phyloP scores from a whole-genome alignment of 2,797 vertebrate species.

The Syngnathus acus region DNA sequence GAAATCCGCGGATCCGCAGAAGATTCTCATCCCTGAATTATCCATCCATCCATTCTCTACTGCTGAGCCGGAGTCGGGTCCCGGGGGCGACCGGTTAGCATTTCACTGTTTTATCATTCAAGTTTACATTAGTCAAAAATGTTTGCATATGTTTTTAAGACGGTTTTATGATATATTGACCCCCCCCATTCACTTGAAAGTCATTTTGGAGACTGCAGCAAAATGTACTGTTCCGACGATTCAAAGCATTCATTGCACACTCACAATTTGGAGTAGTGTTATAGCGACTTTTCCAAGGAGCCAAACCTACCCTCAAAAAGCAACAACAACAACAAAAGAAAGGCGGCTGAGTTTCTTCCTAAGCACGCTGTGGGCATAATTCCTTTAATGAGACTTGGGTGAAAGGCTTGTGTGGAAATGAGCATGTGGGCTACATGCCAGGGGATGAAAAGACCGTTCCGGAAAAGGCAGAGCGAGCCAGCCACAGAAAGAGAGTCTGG shows the following conservation, averaged over 20 bases:
- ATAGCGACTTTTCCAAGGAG: background rate
- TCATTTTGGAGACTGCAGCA: no score
- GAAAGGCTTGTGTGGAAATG: slow-evolving; percentile 33
- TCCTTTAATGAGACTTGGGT: slow-evolving; percentile 55
- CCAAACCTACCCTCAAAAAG: slow-evolving; percentile 14
- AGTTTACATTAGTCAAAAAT: no score
- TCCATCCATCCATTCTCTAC: no score
- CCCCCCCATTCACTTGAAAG: slow-evolving; percentile 1
- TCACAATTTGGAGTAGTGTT: background rate
- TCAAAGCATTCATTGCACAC: background rate
- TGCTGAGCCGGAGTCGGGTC: no score
- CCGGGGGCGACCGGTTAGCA: background rate
- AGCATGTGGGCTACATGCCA: slow-evolving; percentile 7
- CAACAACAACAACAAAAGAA: slow-evolving; percentile 20
- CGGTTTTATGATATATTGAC: background rate
- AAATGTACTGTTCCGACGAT: background rate
- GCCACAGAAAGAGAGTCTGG: slow-evolving; percentile 28
- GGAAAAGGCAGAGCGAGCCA: slow-evolving; percentile 16
- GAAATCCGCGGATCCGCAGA: no score
- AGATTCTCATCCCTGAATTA: no score
- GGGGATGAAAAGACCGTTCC: background rate
- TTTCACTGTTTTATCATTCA: background rate
- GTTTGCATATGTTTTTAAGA: no score
- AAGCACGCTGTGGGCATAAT: slow-evolving; percentile 50
- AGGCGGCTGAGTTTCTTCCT: slow-evolving; percentile 45